Percentiles rank a stretch among this genome's conserved stretches.
Conservation (phyloP, 2,797 vertebrate genomes). For the Bucorvus abyssinicus region DNA sequence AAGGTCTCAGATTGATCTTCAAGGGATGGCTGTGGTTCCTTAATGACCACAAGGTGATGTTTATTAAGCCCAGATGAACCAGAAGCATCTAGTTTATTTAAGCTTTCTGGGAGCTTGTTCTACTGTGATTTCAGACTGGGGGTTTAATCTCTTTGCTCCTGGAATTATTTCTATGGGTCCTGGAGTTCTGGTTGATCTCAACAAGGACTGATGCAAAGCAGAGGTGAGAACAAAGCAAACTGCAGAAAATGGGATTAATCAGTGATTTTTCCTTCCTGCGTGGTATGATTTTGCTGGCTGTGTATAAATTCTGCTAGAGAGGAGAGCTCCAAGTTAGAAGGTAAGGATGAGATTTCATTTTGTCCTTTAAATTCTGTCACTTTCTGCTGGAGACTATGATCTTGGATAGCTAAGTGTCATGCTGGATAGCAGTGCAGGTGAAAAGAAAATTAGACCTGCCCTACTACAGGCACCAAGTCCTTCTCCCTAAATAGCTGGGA, state of each 20-base stretch:
- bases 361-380: background rate
- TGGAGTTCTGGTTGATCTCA: background rate
- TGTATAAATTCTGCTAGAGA: background rate
- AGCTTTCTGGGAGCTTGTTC: background rate
- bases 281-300: background rate
- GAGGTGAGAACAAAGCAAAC: background rate
- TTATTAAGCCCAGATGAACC: background rate
- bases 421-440: background rate
- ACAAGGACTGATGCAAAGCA: background rate
- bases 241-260: background rate
- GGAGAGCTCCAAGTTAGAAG: background rate
- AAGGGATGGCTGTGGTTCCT: background rate
- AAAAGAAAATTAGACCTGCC: background rate
- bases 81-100: background rate
- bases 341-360: background rate
- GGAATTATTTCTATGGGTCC: background rate
- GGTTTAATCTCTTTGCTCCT: background rate
- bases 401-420: background rate
- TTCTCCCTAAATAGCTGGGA: background rate
- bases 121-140: background rate
- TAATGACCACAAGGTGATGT: background rate
- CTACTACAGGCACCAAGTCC: background rate
- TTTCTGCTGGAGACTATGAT: background rate
- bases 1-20: background rate
- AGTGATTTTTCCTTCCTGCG: background rate